These are phyloP conservation scores for Chymomyza fuscimana DNA, from an alignment of 2,888 invertebrate species.

Conservation along the genomic window DNA sequence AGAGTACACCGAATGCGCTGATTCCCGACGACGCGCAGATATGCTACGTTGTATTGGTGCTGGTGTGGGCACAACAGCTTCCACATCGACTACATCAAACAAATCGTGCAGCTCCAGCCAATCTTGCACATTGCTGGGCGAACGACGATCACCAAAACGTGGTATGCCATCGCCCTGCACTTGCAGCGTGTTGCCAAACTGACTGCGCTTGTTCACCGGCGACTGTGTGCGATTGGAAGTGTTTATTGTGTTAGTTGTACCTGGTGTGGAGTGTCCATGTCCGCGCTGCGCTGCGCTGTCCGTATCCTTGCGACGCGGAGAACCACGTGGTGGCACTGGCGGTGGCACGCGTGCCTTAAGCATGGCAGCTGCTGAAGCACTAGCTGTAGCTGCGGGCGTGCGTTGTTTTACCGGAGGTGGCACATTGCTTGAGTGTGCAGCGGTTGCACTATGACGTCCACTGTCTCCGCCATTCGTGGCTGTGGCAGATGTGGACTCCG, in stretches of 20 bases:
- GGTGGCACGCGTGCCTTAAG: slow-evolving; percentile 90
- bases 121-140: slow-evolving; percentile 79
- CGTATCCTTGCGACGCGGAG: slow-evolving; percentile 82
- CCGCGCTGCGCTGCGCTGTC: slow-evolving; percentile 29
- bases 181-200: slow-evolving; percentile 44
- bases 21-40: slow-evolving; percentile 59
- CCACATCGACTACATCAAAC: slow-evolving; percentile 55
- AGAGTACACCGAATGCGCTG: slow-evolving; percentile 62
- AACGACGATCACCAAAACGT: slow-evolving; percentile 77
- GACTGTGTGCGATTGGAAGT: slow-evolving; percentile 25
- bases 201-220: slow-evolving; percentile 11
- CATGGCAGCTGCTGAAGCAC: slow-evolving; percentile 59
- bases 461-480: slow-evolving; percentile 68
- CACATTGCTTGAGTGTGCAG: slow-evolving; percentile 73
- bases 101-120: slow-evolving; percentile 78
- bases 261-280: slow-evolving; percentile 67
- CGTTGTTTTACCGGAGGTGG: slow-evolving; percentile 70
- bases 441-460: slow-evolving; percentile 40
- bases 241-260: slow-evolving; percentile 54
- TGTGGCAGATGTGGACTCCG: slow-evolving; percentile 58
- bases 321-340: slow-evolving; percentile 92
- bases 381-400: slow-evolving; percentile 84
- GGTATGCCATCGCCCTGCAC: slow-evolving; percentile 63
- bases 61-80: slow-evolving; percentile 15
- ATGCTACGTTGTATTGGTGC: slow-evolving; percentile 26